A percentile compares a stretch with the other conserved stretches of the same genome.
phyloP scores from a whole-genome alignment of 2,113 vertebrate genomes.

The Felis chaus region DNA sequence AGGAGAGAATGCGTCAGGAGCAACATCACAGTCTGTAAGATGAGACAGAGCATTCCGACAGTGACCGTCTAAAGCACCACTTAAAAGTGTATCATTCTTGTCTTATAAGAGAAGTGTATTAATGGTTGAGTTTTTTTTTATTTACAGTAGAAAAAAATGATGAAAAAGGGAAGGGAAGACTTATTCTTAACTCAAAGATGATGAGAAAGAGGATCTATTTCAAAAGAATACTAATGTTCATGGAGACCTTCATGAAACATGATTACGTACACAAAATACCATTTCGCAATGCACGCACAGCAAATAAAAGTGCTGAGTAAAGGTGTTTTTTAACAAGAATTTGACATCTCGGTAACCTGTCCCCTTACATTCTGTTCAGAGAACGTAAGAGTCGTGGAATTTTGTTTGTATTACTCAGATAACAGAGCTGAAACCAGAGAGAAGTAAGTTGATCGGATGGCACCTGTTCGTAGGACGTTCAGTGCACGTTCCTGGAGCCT shows the following conservation, averaged over 20 bases:
- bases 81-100: not conserved
- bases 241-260: not conserved
- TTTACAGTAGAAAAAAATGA: not conserved
- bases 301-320: too few species aligned
- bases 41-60: not conserved
- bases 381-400: not conserved
- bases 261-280: not conserved
- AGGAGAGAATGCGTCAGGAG: accelerated
- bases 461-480: accelerated
- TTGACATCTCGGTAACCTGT: not conserved
- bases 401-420: not conserved
- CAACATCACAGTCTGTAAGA: accelerated
- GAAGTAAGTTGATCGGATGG: accelerated
- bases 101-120: not conserved
- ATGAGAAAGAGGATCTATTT: not conserved
- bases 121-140: not conserved
- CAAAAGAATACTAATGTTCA: not conserved
- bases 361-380: not conserved
- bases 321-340: not conserved
- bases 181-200: not conserved
- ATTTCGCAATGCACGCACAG: not conserved
- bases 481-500: accelerated
- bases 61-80: not conserved
- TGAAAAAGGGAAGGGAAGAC: not conserved
- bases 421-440: not conserved